Evolutionary conservation across 2,888 invertebrate species (phyloP), one percentile per base, ranked within the genome.

Genomic region (Harpalus rubripes): DNA sequence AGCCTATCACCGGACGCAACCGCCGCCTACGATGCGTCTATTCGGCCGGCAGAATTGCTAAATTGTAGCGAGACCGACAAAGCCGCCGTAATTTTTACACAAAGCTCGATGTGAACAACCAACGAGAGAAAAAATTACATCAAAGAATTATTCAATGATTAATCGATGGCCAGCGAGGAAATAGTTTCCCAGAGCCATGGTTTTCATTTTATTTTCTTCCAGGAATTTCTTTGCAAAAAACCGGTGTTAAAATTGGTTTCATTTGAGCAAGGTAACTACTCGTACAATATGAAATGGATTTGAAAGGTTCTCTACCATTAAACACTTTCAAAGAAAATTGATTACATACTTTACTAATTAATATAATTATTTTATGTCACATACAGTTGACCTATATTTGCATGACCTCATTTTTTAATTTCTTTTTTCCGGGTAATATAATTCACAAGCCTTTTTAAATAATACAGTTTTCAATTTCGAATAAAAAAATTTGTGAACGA

Each of bases 1-100:
- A 59, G 59, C 59, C 59, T 59, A 59, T 15, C 32, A 32, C 0
- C 59, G 59, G 59, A 18, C 59, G 5, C 16, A 15, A 59, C 15
- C 16, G 59, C 15, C 59, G 59, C 59, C 59, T 59, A 15, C 59
- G 59, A 59, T 18, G 59, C 59, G 18, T 26, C 63, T 63, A 63
- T 63, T 63, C 63, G 63, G 63, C 63, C 63, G 63, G 63, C 63
- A 63, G 63, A 63, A 63, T 63, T 26, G 63, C 63, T 63, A 63
- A 63, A 63, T 63, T 63, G 63, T 63, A 26, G 63, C 22, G 63
- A 18, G 10, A 18, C 63, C 18, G 63, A 63, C 63, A 63, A 63
- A 63, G 63, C 26, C 26, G 22, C 26, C 18, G 63, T 63, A 63
- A 63, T 63, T 63, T 63, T 63, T 63, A 63, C 63, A 63, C 63